Percentiles rank a stretch among this genome's conserved stretches.
These are phyloP conservation scores for Pogonocherus hispidulus DNA, from an alignment of 2,888 invertebrate species.

Conservation along the genomic window DNA sequence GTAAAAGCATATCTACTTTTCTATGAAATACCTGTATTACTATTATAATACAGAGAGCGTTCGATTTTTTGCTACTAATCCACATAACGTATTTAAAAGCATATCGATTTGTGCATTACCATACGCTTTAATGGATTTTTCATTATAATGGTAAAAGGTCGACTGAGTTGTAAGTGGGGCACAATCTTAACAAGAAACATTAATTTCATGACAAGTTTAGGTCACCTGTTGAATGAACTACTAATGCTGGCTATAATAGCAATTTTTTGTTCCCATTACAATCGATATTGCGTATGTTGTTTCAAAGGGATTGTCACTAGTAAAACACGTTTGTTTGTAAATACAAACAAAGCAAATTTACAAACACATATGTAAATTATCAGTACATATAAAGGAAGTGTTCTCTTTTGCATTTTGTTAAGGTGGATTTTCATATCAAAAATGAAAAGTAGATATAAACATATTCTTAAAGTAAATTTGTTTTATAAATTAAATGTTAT, in stretches of 20 bases:
- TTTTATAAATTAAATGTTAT: no score
- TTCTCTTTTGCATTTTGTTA: no score
- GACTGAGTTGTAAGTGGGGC: conserved; percentile 36
- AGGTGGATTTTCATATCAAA: no score
- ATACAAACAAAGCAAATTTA: not conserved
- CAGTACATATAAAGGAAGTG: no score
- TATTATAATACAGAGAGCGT: no score
- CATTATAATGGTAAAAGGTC: conserved; percentile 1
- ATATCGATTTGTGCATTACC: not conserved
- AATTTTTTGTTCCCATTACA: conserved; percentile 30
- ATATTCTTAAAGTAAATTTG: no score
- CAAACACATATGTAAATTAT: no score
- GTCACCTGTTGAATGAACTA: conserved; percentile 50
- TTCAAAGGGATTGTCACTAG: conserved; percentile 32
- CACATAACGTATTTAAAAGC: not conserved
- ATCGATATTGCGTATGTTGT: conserved; percentile 45
- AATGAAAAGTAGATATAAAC: no score
- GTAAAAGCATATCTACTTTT: no score
- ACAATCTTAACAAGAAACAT: conserved; percentile 35
- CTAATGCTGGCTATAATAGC: conserved; percentile 29
- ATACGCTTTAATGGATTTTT: not conserved
- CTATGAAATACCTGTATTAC: no score
- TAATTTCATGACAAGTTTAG: conserved; percentile 40
- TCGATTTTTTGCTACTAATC: not conserved
- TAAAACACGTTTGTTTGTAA: conserved; percentile 7